These are phyloP conservation scores for Nasua narica DNA, from an alignment of 2,797 vertebrate genomes.

Conservation along the genomic window DNA sequence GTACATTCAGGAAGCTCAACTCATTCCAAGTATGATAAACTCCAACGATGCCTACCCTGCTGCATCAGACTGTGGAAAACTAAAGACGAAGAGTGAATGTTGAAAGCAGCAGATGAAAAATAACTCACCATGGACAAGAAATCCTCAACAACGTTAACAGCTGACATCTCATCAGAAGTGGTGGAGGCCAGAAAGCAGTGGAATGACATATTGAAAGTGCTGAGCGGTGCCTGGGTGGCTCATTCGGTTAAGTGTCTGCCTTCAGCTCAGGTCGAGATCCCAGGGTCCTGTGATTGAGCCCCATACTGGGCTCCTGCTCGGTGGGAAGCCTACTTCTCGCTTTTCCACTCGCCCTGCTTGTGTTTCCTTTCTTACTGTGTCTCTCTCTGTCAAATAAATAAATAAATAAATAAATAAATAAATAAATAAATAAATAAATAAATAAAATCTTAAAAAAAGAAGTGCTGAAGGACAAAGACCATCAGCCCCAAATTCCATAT, in stretches of 20 bases:
- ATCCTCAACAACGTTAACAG: background rate
- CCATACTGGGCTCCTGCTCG: too few relatives aligned
- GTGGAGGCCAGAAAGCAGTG: background rate
- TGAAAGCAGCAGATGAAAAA: background rate
- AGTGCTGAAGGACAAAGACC: too few relatives aligned
- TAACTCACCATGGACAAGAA: background rate
- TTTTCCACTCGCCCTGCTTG: background rate
- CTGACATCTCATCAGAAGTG: background rate
- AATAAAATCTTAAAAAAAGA: background rate
- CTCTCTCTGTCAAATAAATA: background rate
- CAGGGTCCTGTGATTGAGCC: background rate
- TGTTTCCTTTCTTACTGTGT: background rate
- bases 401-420: too few relatives aligned
- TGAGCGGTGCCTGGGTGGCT: background rate
- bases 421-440: too few relatives aligned
- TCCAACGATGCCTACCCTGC: background rate
- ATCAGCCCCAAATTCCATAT: too few relatives aligned
- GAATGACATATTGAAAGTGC: background rate
- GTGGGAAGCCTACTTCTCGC: background rate
- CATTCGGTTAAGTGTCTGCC: background rate
- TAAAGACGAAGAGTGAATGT: background rate
- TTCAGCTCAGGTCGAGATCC: background rate
- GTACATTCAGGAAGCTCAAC: background rate
- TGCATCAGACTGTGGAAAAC: background rate
- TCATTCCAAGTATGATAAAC: background rate